phyloP scores from a whole-genome alignment of 2,888 invertebrate species.

The Eretmocerus hayati region DNA sequence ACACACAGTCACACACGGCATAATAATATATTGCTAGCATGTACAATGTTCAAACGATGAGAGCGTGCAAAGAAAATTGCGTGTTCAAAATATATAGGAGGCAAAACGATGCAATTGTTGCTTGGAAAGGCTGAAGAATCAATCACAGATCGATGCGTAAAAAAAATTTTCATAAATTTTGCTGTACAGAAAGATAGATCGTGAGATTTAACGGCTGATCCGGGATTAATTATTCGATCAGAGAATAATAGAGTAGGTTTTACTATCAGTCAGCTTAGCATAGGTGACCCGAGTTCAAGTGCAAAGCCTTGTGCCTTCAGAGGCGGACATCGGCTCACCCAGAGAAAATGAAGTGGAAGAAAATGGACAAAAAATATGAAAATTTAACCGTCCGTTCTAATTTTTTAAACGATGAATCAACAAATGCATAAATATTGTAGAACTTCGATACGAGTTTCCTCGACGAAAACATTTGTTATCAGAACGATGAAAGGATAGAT shows the following conservation, averaged over 20 bases:
- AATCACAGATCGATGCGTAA: too few relatives aligned
- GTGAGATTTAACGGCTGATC: constrained; percentile 16
- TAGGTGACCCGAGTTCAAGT: constrained; percentile 48
- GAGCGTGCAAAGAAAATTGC: constrained; percentile 13
- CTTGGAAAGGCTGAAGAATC: too few relatives aligned
- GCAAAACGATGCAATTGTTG: too few relatives aligned
- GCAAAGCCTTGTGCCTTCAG: constrained; percentile 48
- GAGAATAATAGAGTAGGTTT: constrained; percentile 9
- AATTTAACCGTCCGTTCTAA: constrained; percentile 46
- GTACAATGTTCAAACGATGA: constrained; percentile 42
- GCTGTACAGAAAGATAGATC: too few relatives aligned
- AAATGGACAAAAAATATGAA: constrained; percentile 29
- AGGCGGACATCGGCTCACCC: constrained; percentile 48
- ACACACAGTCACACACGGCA: too few relatives aligned
- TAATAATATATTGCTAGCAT: constrained; percentile 47
- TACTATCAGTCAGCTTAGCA: constrained; percentile 36
- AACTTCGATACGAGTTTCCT: constrained; percentile 31
- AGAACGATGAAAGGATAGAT: constrained; percentile 18
- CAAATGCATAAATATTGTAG: constrained; percentile 33
- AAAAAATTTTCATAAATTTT: constrained; percentile 4
- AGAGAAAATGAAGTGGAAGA: constrained; percentile 29
- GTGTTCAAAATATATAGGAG: constrained; percentile 9
- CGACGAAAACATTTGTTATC: constrained; percentile 28
- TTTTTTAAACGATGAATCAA: constrained; percentile 39
- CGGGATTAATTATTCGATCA: constrained; percentile 6